Base-by-base conservation (phyloP, 2,888 invertebrate species). In the Trichogramma dendrolimi region DNA sequence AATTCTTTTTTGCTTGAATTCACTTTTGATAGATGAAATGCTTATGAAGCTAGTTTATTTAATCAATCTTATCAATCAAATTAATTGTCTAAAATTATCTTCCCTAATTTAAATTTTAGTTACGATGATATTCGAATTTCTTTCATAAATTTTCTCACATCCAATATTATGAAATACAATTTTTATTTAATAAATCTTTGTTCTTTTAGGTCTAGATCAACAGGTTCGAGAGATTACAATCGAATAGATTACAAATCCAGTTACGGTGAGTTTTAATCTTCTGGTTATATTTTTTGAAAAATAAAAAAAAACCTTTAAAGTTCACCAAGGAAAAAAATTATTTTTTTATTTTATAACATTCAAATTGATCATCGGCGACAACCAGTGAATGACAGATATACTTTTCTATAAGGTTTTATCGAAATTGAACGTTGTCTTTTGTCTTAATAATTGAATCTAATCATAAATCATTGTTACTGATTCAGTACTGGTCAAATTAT, bases 191-290 rank as follows among this genome's bases (percentile, higher is more conserved):
- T 27, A 27, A 27, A 27, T 27, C 3, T 27, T 14, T 56, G 46
- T 44, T 8, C 52, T 71, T 71, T 55, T 58, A 77, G 77, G 56
- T 76, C 76, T 10, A 73, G 75, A 69, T 77, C 77, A 4, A 76
- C 73, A 38, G 78, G 76, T 61, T 72, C 77, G 43, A 72, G 75
- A 67, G 76, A 76, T 52, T 74, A 72, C 55, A 69, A 72, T 6
- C 73, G 74, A 65, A 60, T 70, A 4, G 77, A 76, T 40, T 76
- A 73, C 67, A 77, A 78, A 71, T 62, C 72, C 39, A 68, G 68
- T 64, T 77, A 75, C 69, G 77, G 77, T 77, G 68, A 61, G 74
- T 69, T 4, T 40, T 44, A 51, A 27, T 27, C 27, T 27, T 27
- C 27, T 27, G 0, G 27, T 8, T 42, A 1, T 44, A 51, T 44